A percentile compares a stretch with the other conserved stretches of the same genome.
phyloP scores from a whole-genome alignment of 2,113 vertebrate species.

The Cololabis saira region DNA sequence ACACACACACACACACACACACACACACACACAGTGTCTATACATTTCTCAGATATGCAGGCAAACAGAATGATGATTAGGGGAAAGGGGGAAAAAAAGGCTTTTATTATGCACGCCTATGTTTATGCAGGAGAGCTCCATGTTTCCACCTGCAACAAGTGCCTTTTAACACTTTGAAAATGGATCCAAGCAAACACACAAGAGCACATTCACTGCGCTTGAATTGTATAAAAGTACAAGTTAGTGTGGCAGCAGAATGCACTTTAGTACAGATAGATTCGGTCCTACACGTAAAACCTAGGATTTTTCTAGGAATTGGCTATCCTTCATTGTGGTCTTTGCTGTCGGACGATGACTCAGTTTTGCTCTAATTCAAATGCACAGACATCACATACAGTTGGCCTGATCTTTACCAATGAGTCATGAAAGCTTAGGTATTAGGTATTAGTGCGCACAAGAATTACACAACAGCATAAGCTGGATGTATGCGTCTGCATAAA shows the following conservation, averaged over 20 bases:
- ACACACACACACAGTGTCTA: background rate
- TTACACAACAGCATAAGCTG: slow-evolving; percentile 40
- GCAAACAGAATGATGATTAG: slow-evolving; percentile 10
- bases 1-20: too few relatives aligned
- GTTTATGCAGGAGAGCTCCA: slow-evolving; percentile 1
- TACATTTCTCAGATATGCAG: slow-evolving; percentile 3
- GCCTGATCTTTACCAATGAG: slow-evolving; percentile 39
- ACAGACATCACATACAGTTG: slow-evolving; percentile 8
- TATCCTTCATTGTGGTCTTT: slow-evolving; percentile 26
- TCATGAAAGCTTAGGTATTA: slow-evolving; percentile 48
- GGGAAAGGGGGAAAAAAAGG: slow-evolving; percentile 16
- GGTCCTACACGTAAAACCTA: background rate
- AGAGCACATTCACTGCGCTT: too few relatives aligned
- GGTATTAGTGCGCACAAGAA: slow-evolving; percentile 25
- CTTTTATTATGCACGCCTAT: background rate
- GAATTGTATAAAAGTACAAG: background rate
- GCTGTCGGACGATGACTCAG: slow-evolving; percentile 28
- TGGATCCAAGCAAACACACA: background rate
- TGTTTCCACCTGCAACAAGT: slow-evolving; percentile 34
- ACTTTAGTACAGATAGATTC: slow-evolving; percentile 20
- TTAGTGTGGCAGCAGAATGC: slow-evolving; percentile 11
- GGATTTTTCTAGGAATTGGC: slow-evolving; percentile 45
- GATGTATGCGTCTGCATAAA: slow-evolving; percentile 14
- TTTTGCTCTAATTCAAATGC: slow-evolving; percentile 30
- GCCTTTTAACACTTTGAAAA: slow-evolving; percentile 22